Evolutionary conservation across 2,888 invertebrate species (phyloP), one percentile per base, ranked within the genome.

Genomic region (Luffia ferchaultella): DNA sequence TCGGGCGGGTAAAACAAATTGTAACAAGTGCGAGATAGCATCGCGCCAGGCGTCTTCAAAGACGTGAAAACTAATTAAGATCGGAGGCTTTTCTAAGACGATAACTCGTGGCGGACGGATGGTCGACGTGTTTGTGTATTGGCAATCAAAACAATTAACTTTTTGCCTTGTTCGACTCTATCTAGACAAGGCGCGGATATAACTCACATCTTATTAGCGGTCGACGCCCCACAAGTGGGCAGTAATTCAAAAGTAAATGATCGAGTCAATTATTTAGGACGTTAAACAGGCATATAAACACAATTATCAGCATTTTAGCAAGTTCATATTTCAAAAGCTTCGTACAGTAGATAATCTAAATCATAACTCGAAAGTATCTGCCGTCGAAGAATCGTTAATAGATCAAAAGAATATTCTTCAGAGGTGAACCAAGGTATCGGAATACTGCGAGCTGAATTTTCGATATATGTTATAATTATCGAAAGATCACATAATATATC

Each of bases 1-100:
- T n/a, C n/a, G n/a, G 76, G 73, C 70, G 73, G 76, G 76, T 71
- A 73, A 78, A 82, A 83, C 83, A 80, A 82, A 83, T 82, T 78
- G 78, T 79, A 76, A 71, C 74, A 79, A 77, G 74, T 75, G 70
- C 64, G 69, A 72, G 82, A 83, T 83, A 63, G 67, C 82, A 83
- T 83, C 83, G 65, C 61, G 58, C 74, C 74, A 82, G 80, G 75
- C 78, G 77, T 76, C 78, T 76, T 78, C 70, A 74, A 76, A 79
- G 73, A 79, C 72, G 77, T 79, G 78, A 82, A 79, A 83, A 80
- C 78, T 83, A 83, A 83, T 83, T 83, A 83, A 82, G 83, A 83
- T 83, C 80, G 74, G 72, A 66, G 68, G 77, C 74, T 82, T 80
- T 80, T 76, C 82, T 77, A 73, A 65, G 69, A 70, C 77, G 83